Conservation (phyloP, 1,140 invertebrate species). For the Diabrotica undecimpunctata region DNA sequence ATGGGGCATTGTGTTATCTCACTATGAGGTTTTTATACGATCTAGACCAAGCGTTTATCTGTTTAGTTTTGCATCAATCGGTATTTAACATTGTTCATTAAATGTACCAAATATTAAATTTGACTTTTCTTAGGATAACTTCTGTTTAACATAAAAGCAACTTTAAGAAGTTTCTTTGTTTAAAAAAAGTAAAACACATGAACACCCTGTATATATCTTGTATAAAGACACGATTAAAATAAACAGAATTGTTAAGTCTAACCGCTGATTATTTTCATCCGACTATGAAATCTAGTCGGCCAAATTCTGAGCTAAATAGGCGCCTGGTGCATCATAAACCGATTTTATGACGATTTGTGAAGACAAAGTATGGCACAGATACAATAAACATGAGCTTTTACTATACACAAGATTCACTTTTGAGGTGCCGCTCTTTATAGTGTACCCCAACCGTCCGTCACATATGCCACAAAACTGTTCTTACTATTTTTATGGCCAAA, state of each 20-base stretch:
- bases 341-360: slow-evolving; percentile 42
- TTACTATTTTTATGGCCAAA: slow-evolving; percentile 3
- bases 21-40: no score
- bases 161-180: no score
- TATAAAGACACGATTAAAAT: slow-evolving; percentile 3
- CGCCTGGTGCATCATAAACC: slow-evolving; percentile 40
- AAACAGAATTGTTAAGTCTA: slow-evolving; percentile 32
- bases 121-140: no score
- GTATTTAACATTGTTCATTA: no score
- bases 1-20: no score
- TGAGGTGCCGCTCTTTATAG: slow-evolving; percentile 26
- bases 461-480: slow-evolving; percentile 2
- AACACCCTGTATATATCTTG: background rate
- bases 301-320: slow-evolving; percentile 31
- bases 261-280: slow-evolving; percentile 39
- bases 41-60: no score
- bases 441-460: slow-evolving; percentile 12
- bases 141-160: no score
- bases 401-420: slow-evolving; percentile 28
- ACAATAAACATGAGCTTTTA: slow-evolving; percentile 39
- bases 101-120: no score
- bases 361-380: slow-evolving; percentile 40
- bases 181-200: no score
- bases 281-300: background rate
- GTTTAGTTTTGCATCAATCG: no score